phyloP scores from a whole-genome alignment of 2,888 invertebrate species.

The Nomada flava region DNA sequence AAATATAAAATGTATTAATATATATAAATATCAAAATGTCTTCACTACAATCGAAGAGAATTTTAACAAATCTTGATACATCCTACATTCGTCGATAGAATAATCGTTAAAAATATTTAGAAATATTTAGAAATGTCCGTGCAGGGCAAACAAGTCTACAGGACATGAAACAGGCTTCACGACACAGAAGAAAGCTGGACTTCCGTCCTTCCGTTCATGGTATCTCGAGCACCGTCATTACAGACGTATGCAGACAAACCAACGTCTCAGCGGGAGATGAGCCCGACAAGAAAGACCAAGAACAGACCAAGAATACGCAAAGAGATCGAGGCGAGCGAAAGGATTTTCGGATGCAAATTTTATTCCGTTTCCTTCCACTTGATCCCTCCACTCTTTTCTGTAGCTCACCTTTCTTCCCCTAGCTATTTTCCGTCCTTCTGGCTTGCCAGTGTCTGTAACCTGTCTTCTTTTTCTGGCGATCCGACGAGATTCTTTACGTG shows the following conservation, averaged over 20 bases:
- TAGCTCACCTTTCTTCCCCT: slow-evolving; percentile 21
- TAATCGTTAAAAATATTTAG: too few relatives aligned
- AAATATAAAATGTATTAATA: too few relatives aligned
- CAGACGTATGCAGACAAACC: slow-evolving; percentile 57
- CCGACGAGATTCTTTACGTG: slow-evolving; percentile 47
- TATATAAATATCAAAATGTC: too few relatives aligned
- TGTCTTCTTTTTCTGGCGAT: slow-evolving; percentile 19
- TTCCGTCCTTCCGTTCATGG: slow-evolving; percentile 69
- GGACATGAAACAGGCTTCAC: slow-evolving; percentile 68
- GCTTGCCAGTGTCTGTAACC: slow-evolving; percentile 51
- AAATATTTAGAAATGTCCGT: slow-evolving; percentile 72
- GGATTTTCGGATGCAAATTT: slow-evolving; percentile 80
- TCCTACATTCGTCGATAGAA: too few relatives aligned
- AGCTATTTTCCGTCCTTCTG: slow-evolving; percentile 29
- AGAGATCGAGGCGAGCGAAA: slow-evolving; percentile 18
- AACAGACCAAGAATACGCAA: slow-evolving; percentile 32
- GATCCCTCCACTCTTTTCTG: background rate
- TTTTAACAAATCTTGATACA: too few relatives aligned
- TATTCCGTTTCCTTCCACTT: slow-evolving; percentile 67
- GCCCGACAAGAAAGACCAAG: slow-evolving; percentile 17
- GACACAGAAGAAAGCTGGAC: slow-evolving; percentile 51
- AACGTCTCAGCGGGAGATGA: slow-evolving; percentile 6
- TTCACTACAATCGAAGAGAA: too few relatives aligned
- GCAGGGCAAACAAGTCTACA: slow-evolving; percentile 76
- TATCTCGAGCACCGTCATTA: slow-evolving; percentile 72